These are phyloP conservation scores for Cyprinodon variegatus DNA, from an alignment of 2,113 vertebrate species.

Conservation along the genomic window DNA sequence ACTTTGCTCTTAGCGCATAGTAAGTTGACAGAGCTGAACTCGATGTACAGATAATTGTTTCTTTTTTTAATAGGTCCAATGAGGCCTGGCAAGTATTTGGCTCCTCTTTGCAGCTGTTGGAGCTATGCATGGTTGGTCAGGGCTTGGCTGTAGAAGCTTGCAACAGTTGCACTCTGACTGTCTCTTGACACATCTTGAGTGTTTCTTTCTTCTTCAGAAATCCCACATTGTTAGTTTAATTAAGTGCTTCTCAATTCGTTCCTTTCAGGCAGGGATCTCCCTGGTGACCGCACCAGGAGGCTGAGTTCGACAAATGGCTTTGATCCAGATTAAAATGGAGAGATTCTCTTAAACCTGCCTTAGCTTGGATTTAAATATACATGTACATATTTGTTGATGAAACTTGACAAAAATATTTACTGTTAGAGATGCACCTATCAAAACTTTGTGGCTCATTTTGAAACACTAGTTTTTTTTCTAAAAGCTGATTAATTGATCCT, in stretches of 20 bases:
- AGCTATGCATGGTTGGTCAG: constrained; percentile 67
- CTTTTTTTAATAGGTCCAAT: constrained; percentile 78
- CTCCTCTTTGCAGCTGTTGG: constrained; percentile 79
- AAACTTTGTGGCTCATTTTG: background rate
- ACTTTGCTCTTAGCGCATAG: constrained; percentile 28
- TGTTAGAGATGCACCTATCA: background rate
- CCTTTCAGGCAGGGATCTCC: constrained; percentile 66
- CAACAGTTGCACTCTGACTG: constrained; percentile 79
- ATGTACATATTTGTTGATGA: constrained; percentile 19
- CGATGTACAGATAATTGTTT: constrained; percentile 81
- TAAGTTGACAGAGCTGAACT: constrained; percentile 50
- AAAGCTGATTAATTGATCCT: too few relatives aligned
- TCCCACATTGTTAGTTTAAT: constrained; percentile 81
- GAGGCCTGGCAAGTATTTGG: constrained; percentile 76
- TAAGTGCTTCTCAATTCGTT: constrained; percentile 75
- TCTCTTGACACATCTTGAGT: constrained; percentile 81
- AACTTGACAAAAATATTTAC: constrained; percentile 34
- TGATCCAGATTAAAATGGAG: constrained; percentile 16
- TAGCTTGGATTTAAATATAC: constrained; percentile 21
- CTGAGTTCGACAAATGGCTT: constrained; percentile 34
- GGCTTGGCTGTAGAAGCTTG: constrained; percentile 66
- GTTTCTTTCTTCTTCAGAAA: constrained; percentile 79
- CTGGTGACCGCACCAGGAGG: constrained; percentile 49
- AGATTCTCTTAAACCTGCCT: constrained; percentile 31
- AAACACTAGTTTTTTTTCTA: too few relatives aligned